Evolutionary conservation across 2,888 invertebrate genomes (phyloP).

Genomic region (Agrotis ipsilon): DNA sequence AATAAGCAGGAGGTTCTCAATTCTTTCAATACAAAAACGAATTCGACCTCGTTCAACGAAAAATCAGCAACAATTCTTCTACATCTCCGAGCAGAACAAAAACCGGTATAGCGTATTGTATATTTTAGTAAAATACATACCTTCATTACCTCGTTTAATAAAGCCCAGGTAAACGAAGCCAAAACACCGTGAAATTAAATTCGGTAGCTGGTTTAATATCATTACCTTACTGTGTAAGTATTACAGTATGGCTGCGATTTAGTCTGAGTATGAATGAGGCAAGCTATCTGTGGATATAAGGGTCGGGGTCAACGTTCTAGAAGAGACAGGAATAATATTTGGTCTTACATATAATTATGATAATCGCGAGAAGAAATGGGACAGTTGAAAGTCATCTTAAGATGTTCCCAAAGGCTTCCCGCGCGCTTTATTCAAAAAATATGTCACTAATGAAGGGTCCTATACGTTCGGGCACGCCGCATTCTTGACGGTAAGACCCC

Average conservation of each 20-base stretch:
- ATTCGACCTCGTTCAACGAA: not conserved
- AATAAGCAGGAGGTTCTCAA: too few species aligned
- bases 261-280: conserved; percentile 26
- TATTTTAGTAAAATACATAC: conserved; percentile 47
- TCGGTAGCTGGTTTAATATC: conserved; percentile 50
- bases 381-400: not conserved
- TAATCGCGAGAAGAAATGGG: not conserved
- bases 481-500: too few species aligned
- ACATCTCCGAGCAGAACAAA: conserved; percentile 12
- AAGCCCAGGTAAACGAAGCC: conserved; percentile 46
- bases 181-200: conserved; percentile 63
- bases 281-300: not conserved
- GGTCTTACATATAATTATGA: not conserved
- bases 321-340: not conserved
- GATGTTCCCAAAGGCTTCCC: too few species aligned
- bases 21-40: conserved; percentile 7
- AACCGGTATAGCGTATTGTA: conserved; percentile 34
- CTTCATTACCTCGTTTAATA: conserved; percentile 53
- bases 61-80: conserved; percentile 18
- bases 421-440: too few species aligned
- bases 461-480: too few species aligned
- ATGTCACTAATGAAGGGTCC: not conserved
- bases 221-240: conserved; percentile 30
- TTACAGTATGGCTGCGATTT: conserved; percentile 28
- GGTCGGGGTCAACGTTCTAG: conserved; percentile 32